These are phyloP conservation scores for Plecotus auritus DNA, from an alignment of 2,113 vertebrate species.

Conservation along the genomic window DNA sequence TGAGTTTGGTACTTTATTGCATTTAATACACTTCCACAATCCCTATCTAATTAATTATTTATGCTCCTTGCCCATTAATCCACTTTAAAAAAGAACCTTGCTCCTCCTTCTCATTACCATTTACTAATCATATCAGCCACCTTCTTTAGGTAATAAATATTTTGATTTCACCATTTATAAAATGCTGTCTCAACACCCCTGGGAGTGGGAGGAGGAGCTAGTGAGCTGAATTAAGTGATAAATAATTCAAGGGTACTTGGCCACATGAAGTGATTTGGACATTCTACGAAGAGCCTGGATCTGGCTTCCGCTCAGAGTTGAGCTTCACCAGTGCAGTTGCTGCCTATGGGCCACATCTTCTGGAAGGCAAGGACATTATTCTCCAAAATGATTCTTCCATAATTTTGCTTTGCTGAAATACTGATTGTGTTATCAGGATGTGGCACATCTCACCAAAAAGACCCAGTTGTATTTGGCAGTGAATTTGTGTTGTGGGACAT, in stretches of 20 bases:
- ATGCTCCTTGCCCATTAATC: neutral
- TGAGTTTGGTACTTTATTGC: neutral
- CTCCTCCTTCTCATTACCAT: neutral
- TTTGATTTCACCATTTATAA: constrained; percentile 26
- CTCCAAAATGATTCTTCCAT: neutral
- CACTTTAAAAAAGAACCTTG: constrained; percentile 4
- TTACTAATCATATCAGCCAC: constrained; percentile 13
- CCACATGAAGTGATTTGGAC: neutral
- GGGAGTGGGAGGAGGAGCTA: neutral
- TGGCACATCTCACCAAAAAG: neutral
- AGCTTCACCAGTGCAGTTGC: neutral
- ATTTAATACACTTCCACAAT: neutral
- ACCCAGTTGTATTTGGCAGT: neutral
- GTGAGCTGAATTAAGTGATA: constrained; percentile 51
- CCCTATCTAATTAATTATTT: constrained; percentile 25
- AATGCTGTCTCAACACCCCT: neutral
- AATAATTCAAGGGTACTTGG: constrained; percentile 39
- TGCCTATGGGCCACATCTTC: neutral
- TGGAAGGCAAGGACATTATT: neutral
- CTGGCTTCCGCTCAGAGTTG: neutral
- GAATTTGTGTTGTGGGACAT: neutral
- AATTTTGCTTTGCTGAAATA: constrained; percentile 21
- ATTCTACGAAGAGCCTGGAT: neutral
- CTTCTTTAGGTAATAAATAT: constrained; percentile 10
- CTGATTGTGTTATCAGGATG: constrained; percentile 19